phyloP scores from a whole-genome alignment of 2,797 vertebrate species.

The Rhodeus uyekii region DNA sequence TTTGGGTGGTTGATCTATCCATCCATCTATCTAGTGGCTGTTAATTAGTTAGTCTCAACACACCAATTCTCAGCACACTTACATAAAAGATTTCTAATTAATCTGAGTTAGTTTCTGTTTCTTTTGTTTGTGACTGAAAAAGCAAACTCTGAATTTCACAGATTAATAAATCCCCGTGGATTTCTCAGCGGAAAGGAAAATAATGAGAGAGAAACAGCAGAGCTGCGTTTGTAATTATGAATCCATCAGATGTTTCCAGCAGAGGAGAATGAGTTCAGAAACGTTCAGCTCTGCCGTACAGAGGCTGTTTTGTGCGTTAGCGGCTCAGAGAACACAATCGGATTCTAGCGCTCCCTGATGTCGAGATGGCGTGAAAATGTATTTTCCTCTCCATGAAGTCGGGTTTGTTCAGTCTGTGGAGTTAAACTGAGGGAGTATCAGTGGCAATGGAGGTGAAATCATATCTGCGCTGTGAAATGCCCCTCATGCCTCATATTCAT shows the following conservation, averaged over 20 bases:
- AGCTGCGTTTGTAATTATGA: constrained; percentile 67
- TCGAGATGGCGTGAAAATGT: constrained; percentile 63
- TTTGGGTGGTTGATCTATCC: accelerated
- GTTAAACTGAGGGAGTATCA: not conserved
- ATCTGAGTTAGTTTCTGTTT: not conserved
- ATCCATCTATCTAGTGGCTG: no score
- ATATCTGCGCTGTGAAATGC: not conserved
- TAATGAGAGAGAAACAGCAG: constrained; percentile 18
- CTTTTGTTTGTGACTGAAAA: not conserved
- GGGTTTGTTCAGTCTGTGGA: constrained; percentile 53
- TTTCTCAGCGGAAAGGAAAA: not conserved
- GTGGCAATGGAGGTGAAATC: not conserved
- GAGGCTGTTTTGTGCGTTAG: constrained; percentile 68
- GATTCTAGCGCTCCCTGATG: constrained; percentile 61
- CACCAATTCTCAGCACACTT: not conserved
- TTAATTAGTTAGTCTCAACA: not conserved
- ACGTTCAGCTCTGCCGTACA: constrained; percentile 60
- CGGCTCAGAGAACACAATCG: constrained; percentile 52
- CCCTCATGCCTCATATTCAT: not conserved
- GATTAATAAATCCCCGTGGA: not conserved
- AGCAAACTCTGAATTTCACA: not conserved
- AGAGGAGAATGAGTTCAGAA: constrained; percentile 50
- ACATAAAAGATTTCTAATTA: not conserved
- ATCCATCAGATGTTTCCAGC: constrained; percentile 59
- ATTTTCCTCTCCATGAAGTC: constrained; percentile 55